Evolutionary conservation across 2,888 invertebrate genomes (phyloP).

Genomic region (Apoda limacodes): DNA sequence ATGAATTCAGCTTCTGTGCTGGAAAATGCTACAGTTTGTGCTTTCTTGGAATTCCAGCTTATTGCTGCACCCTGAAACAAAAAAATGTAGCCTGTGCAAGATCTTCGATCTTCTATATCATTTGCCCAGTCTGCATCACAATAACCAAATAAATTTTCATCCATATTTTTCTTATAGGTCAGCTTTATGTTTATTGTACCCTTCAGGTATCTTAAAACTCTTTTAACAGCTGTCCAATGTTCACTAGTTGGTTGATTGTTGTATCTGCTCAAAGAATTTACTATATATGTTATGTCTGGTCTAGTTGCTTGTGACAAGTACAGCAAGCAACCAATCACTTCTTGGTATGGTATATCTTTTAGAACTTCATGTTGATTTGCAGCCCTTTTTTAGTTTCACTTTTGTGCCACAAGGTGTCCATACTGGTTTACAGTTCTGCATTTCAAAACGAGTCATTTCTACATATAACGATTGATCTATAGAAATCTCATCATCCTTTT

Average conservation of each 20-base stretch:
- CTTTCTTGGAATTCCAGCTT: conserved; percentile 22
- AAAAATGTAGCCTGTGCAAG: conserved; percentile 22
- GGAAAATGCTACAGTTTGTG: conserved; percentile 19
- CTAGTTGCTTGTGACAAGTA: conserved; percentile 1
- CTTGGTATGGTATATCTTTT: conserved; percentile 10
- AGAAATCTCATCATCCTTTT: conserved; percentile 8
- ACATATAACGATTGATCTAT: conserved; percentile 16
- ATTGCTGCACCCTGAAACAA: conserved; percentile 23
- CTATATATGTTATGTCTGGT: conserved; percentile 2
- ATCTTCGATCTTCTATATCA: conserved; percentile 15
- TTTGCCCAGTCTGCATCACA: conserved; percentile 25
- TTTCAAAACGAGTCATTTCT: conserved; percentile 10
- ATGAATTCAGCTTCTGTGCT: conserved; percentile 22
- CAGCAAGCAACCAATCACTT: conserved; percentile 1
- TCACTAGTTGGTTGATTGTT: conserved; percentile 1
- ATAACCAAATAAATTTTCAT: conserved; percentile 11
- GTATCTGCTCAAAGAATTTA: neutral
- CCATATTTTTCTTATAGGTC: conserved; percentile 5
- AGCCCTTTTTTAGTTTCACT: conserved; percentile 9
- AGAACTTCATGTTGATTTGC: conserved; percentile 2
- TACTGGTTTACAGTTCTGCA: conserved; percentile 15
- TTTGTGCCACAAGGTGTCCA: conserved; percentile 14
- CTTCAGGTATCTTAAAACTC: conserved; percentile 2
- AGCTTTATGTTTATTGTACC: conserved; percentile 2
- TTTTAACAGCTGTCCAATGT: conserved; percentile 2